Evolutionary conservation across 53 echinoderm and acorn worm genomes (phyloP), one percentile per base, ranked within the genome.

Genomic region (Crossaster papposus): DNA sequence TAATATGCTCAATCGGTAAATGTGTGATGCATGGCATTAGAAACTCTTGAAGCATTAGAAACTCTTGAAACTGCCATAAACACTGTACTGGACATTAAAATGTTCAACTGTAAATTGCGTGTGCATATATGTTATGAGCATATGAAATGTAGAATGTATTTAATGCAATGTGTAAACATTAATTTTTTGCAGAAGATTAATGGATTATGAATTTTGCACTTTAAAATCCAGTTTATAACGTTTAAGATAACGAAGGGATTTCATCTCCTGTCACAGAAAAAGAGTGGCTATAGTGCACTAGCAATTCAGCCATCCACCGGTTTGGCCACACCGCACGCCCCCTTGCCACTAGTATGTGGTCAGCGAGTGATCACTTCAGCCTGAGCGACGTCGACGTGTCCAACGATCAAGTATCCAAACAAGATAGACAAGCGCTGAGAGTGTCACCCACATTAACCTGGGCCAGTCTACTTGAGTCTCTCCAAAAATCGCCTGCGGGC

Each of bases 401-500:
- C 32, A 32, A 22, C 68, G 68, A 68, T 73, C 74, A 35, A 73
- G 74, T 73, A 73, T 73, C 74, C 33, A 73, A 70, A 81, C 55
- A 18, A 81, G 81, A 81, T 33, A 63, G 81, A 35, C 81, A 34
- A 81, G 31, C 58, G 81, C 81, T 81, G 55, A 82, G 74, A 73
- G 82, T 82, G 82, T 82, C 82, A 37, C 70, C 54, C 35, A 64
- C 37, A 82, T 82, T 82, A 82, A 82, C 82, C 82, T n/a, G 54
- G 36, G 87, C 87, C 77, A 77, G 72, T 76, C 75, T 58, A 87
- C 87, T 76, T 33, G 87, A 58, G 87, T 54, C 54, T 51, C 54
- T 55, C 15, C 20, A 34, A 38, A 29, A 51, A 24, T 37, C 36
- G 64, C 30, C 63, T 18, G 30, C 38, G 13, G 12, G 74, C 50